Base-by-base conservation (phyloP, 2,888 invertebrate species). In the Xanthia icteritia region DNA sequence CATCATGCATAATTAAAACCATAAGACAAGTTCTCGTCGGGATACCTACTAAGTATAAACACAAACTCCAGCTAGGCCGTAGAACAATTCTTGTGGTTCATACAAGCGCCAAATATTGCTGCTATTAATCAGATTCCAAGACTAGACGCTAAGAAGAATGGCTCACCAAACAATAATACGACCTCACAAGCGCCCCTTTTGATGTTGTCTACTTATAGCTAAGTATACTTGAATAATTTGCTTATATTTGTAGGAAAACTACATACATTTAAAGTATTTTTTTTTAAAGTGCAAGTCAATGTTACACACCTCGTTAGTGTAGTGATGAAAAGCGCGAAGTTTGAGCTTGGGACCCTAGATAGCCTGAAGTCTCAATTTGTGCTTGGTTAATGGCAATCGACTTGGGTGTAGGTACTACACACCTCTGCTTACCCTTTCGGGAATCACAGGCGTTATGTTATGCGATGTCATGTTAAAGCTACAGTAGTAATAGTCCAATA, bases 71-170 rank as follows among this genome's bases (percentile, higher is more conserved):
- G 85, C 88, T 81, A 85, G 86, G 86, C 83, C 86, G 81, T 78
- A 77, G 88, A 91, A 91, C 92, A 92, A 92, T 93, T 92, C 93
- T 91, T 92, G 93, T 84, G 93, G 94, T 93, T 89, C 90, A 90
- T 91, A 91, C 91, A 89, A 82, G 90, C 88, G 92, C 93, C 92
- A 91, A 94, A 94, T 95, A 95, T 95, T 95, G 90, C 94, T 89
- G 93, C 93, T 93, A 95, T 96, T 95, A 95, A 95, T 96, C 94
- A 94, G 94, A 91, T 94, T 93, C 91, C 90, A 71, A 83, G 74
- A 83, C 67, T 78, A 78, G 91, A 87, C 86, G 89, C 89, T 86
- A 88, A 90, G 93, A 94, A 94, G 93, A 94, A 95, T 93, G 91
- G 92, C 90, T 90, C 91, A 88, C 91, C 91, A 92, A 94, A 94